Evolutionary conservation across 2,888 invertebrate genomes (phyloP), one percentile per base, ranked within the genome.

Genomic region (Drosophila greeni): DNA sequence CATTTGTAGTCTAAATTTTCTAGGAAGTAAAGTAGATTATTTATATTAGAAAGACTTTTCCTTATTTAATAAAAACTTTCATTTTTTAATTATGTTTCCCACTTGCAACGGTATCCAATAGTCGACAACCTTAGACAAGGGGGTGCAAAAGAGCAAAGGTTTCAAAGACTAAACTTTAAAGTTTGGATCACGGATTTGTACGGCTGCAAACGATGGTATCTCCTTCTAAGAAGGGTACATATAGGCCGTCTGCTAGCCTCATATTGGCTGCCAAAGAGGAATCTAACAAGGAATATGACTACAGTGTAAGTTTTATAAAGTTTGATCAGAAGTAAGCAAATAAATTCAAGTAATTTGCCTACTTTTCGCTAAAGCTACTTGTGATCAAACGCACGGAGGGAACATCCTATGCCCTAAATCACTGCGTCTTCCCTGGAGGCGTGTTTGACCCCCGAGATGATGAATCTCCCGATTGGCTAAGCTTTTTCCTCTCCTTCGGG

Each of bases 361-460:
- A 11, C 1, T 12, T 8, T 31, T 45, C 5, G 8, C 20, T 53
- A 23, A 37, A 88, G 88, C 62, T 87, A 24, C 70, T 90, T 18
- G 72, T 88, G 2, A 82, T 91, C 24, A 93, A 93, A 86, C 91
- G 97, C 57, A 92, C 94, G 70, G 89, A 90, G 55, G 92, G 91
- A 69, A 93, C 93, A 54, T 91, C 92, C 3, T 93, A 92, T 87
- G 92, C 95, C 91, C 93, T 95, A n/a, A 93, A 93, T 85, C 90
- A 92, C 70, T 92, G 93, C 85, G 97, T 96, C 40, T 97, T 97
- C 89, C 97, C 97, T 34, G 97, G 97, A n/a, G 97, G 97, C 57
- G 91, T 91, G 39, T 89, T 91, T 53, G 89, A 91, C 51, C 92
- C 93, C 61, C 85, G 90, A 55, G 90, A 91, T 7, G 96, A 97